Conservation (phyloP, 2,113 vertebrate genomes). For the Salvelinus fontinalis region DNA sequence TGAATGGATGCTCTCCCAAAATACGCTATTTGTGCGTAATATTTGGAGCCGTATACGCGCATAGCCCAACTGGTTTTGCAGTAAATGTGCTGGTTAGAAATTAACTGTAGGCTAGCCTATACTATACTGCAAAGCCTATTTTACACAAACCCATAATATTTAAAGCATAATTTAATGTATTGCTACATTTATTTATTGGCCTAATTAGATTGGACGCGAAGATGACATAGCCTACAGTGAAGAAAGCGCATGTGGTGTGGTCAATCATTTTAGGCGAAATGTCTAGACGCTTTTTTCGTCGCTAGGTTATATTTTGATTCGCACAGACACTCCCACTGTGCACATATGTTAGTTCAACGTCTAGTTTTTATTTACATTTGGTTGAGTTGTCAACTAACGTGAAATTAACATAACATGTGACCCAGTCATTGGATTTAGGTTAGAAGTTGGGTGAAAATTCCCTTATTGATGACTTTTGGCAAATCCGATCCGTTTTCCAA, state of each 20-base stretch:
- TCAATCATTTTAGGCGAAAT: constrained; percentile 16
- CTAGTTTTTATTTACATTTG: no score
- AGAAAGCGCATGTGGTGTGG: constrained; percentile 33
- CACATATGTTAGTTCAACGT: neutral
- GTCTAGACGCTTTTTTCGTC: constrained; percentile 14
- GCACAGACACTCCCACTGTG: constrained; percentile 2
- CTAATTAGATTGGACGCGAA: neutral
- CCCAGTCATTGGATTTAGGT: no score
- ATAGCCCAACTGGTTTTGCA: neutral
- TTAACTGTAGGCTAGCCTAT: neutral
- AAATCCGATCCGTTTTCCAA: no score
- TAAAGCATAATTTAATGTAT: neutral
- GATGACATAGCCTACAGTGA: neutral
- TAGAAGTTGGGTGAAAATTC: no score
- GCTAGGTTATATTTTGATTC: neutral
- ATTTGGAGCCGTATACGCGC: neutral
- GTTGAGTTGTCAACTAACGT: no score
- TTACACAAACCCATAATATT: neutral
- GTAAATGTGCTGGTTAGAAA: neutral
- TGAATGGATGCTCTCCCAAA: neutral
- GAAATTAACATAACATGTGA: no score
- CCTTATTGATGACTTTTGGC: no score
- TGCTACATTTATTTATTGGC: neutral
- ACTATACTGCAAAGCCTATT: neutral
- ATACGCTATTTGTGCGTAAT: neutral